Base-by-base conservation (phyloP, 1,140 invertebrate species). In the Cecropterus lyciades region DNA sequence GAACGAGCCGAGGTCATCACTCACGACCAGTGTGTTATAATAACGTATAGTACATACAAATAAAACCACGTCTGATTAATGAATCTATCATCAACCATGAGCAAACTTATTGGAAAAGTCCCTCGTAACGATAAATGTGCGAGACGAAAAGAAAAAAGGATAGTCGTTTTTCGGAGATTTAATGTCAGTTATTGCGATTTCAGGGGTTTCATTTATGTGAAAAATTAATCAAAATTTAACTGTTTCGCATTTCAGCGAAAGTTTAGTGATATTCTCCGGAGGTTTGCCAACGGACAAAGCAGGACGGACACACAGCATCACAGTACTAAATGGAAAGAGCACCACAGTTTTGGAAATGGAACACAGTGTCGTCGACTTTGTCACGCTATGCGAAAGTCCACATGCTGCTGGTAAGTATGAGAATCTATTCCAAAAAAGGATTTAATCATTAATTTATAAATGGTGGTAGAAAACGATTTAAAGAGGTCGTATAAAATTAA, bases 341-440 rank as follows among this genome's bases (percentile, higher is more conserved):
- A 99, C 98, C 42, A 99, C 98, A 1, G 98, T 99, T 53, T 93
- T 99, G 72, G 98, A 99, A 94, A 99, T 99, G 99, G 99, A 99
- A 84, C 98, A 99, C 92, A 97, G 96, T 84, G 98, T 99, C 52
- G 95, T 99, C 52, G 98, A 99, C 94, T 99, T 99, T 94, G 96
- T 99, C 78, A 97, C 97, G 24, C 93, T 99, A 15, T 99, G 97
- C 93, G 97, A 99, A 90, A 98, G 96, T 78, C 98, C 98, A 17
- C 99, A 97, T 94, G 94, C 95, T 59, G 97, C 96, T 85, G 98
- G 98, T 98, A 92, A 67, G 75, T 11, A 13, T n/a, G n/a, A n/a
- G n/a, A 9, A 33, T 33, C 1, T 3, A 33, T 8, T 33, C 5
- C 5, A 24, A 24, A 24, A 24, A 24, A 24, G n/a, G n/a, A n/a